Evolutionary conservation across 1,140 invertebrate genomes (phyloP).

Genomic region (Drosophila guanche): DNA sequence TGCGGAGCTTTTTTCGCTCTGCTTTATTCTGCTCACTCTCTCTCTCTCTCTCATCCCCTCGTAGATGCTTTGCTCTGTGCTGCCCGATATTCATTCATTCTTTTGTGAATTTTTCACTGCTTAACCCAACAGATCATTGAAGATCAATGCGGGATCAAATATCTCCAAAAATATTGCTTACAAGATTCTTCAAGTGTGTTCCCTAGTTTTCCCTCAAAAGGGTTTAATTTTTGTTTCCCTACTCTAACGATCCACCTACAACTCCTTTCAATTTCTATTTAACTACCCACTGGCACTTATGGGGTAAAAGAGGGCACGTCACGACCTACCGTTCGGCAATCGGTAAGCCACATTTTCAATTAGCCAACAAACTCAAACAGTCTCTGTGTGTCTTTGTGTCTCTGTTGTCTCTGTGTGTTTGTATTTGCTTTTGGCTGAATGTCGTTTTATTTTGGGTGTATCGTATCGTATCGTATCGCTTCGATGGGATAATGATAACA

Average conservation of each 20-base stretch:
- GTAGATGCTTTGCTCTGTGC: neutral
- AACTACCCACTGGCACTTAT: neutral
- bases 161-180: no score
- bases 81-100: neutral
- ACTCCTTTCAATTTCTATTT: neutral
- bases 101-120: constrained; percentile 8
- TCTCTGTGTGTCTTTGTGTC: no score
- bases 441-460: constrained; percentile 2
- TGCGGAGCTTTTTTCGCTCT: no score
- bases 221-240: no score
- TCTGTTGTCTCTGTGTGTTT: neutral
- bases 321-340: constrained; percentile 66
- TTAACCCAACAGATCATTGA: constrained; percentile 20
- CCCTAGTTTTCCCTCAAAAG: no score
- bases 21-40: constrained; percentile 29
- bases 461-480: neutral
- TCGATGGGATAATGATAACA: constrained; percentile 32
- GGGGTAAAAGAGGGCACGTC: no score
- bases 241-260: no score
- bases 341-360: constrained; percentile 67
- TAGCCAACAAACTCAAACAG: neutral
- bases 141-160: no score
- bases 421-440: neutral
- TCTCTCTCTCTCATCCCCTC: neutral
- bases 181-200: no score